These are phyloP conservation scores for Gymnothorax javanicus DNA, from an alignment of 2,797 vertebrate species.

Conservation along the genomic window DNA sequence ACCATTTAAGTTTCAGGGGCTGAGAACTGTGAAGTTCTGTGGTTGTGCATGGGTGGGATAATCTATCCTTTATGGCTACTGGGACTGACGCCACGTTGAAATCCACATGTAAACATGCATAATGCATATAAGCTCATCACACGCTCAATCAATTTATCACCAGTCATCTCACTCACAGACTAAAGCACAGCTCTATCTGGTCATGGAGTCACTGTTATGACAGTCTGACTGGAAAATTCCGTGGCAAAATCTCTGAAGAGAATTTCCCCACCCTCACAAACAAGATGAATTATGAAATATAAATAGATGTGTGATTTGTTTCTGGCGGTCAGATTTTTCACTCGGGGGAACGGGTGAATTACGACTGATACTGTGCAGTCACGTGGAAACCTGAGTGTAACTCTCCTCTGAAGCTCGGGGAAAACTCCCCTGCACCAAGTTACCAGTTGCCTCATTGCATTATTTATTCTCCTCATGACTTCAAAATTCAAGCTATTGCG, in stretches of 20 bases:
- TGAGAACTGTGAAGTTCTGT: not conserved
- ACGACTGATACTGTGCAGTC: not conserved
- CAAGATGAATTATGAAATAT: slow-evolving; percentile 12
- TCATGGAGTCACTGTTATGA: not conserved
- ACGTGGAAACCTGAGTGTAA: not conserved
- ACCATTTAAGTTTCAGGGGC: not conserved
- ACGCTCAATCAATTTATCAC: not conserved
- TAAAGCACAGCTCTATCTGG: not conserved
- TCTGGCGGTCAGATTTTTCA: not conserved
- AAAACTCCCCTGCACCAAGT: not conserved
- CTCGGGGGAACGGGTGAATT: not conserved
- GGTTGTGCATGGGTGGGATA: not conserved
- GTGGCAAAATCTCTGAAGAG: not conserved
- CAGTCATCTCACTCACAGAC: not conserved
- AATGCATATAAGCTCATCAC: not conserved
- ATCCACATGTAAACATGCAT: not conserved
- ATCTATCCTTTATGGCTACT: not conserved
- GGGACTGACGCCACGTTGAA: not conserved
- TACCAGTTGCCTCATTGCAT: not conserved
- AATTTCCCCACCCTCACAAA: not conserved
- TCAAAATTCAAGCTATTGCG: not conserved
- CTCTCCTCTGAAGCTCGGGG: not conserved
- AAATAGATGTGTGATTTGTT: slow-evolving; percentile 6
- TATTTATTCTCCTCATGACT: not conserved
- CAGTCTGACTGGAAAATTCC: not conserved